Evolutionary conservation across 53 echinoderm and acorn worm species (phyloP).

Genomic region (Hippasteria phrygiana): DNA sequence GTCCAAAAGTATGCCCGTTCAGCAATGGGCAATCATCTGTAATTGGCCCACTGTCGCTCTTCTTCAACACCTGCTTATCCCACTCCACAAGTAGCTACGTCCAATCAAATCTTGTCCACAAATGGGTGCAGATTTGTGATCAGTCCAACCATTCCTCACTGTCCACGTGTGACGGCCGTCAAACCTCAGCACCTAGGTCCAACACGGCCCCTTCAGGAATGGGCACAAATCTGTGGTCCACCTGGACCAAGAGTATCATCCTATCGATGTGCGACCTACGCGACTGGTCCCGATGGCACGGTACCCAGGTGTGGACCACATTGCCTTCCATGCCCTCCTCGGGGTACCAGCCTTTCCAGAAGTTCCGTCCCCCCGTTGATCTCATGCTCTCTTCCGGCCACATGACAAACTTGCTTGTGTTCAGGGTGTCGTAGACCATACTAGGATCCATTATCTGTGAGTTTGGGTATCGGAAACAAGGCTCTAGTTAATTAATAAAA

Average conservation of each 20-base stretch:
- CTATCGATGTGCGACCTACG: conserved; percentile 93
- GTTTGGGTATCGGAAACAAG: neutral
- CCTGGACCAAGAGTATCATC: conserved; percentile 90
- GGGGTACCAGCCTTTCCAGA: conserved; percentile 96
- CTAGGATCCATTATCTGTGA: conserved; percentile 90
- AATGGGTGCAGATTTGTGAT: neutral
- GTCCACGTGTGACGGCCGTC: neutral
- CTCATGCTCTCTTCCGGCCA: conserved; percentile 96
- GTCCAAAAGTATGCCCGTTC: neutral
- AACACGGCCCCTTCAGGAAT: conserved; percentile 82
- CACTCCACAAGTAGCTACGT: no score
- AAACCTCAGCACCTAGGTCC: conserved; percentile 90
- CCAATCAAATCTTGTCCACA: neutral
- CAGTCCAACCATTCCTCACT: neutral
- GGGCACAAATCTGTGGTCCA: conserved; percentile 86
- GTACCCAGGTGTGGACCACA: conserved; percentile 94
- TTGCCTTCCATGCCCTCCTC: conserved; percentile 89
- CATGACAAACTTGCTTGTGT: conserved; percentile 88
- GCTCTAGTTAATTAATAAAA: neutral
- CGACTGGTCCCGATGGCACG: conserved; percentile 85
- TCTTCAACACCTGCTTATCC: no score
- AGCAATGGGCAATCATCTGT: conserved; percentile 8
- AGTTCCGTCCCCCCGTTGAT: conserved; percentile 84
- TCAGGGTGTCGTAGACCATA: conserved; percentile 83
- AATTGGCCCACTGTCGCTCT: no score